phyloP scores from a whole-genome alignment of 2,113 vertebrate species.

The Gulo gulo region DNA sequence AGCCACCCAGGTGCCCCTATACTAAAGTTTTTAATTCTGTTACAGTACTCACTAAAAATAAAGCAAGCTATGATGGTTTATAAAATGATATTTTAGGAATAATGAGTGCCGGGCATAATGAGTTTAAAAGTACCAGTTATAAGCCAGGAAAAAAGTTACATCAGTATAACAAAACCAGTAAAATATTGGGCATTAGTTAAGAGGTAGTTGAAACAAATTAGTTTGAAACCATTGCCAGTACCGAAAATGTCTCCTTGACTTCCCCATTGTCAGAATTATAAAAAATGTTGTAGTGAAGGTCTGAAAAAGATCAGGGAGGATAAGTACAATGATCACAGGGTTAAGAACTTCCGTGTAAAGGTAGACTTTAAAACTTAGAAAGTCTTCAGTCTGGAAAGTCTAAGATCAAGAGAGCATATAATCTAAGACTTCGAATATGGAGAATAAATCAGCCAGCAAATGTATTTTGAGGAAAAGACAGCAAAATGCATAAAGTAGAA shows the following conservation, averaged over 20 bases:
- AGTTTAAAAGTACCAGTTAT: neutral
- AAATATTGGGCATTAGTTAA: neutral
- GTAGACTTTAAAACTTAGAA: conserved; percentile 1
- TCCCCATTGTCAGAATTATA: neutral
- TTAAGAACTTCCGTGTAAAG: neutral
- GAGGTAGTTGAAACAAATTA: conserved; percentile 5
- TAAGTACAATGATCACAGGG: conserved; percentile 1
- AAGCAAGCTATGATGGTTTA: neutral
- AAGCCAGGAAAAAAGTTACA: neutral
- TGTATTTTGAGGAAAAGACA: conserved; percentile 3
- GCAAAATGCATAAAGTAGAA: neutral
- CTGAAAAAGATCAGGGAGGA: neutral
- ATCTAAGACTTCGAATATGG: neutral
- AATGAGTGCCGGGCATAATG: neutral
- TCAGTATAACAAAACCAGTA: neutral
- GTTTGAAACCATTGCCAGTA: neutral
- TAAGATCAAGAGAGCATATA: neutral
- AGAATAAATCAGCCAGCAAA: neutral
- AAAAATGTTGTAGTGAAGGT: neutral
- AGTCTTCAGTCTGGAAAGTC: neutral
- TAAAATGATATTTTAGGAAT: neutral
- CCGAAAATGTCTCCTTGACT: neutral
- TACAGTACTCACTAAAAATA: conserved; percentile 5
- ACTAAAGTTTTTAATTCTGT: neutral
- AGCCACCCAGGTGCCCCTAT: too few species aligned